Evolutionary conservation across 2,888 invertebrate genomes (phyloP).

Genomic region (Orthonevra nobilis): DNA sequence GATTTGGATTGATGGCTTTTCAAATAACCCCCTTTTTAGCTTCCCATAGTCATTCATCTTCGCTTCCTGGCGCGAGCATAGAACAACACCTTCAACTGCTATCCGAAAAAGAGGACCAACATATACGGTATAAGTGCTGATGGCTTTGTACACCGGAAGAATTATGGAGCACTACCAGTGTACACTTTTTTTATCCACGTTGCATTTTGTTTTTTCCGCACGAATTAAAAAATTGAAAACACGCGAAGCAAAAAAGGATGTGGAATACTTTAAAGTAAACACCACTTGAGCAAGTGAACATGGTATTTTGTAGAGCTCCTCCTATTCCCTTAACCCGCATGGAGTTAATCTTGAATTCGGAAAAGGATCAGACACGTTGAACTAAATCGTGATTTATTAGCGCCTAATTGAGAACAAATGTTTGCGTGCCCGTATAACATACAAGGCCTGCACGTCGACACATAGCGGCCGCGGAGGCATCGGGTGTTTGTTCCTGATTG

Average conservation of each 20-base stretch:
- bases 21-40: too few species aligned
- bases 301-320: not conserved
- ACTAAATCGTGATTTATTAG: slow-evolving; percentile 61
- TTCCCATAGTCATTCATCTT: too few species aligned
- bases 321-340: too few species aligned
- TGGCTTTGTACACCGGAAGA: too few species aligned
- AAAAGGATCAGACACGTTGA: slow-evolving; percentile 18
- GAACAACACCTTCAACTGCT: too few species aligned
- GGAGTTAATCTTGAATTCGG: not conserved
- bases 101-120: too few species aligned
- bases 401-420: slow-evolving; percentile 62
- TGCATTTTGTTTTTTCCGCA: not conserved
- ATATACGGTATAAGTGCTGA: too few species aligned
- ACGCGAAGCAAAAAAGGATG: not conserved
- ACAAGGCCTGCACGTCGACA: slow-evolving; percentile 5
- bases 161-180: slow-evolving; percentile 17
- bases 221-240: not conserved
- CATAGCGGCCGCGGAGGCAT: not conserved
- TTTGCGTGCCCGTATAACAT: slow-evolving; percentile 48
- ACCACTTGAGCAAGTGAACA: slow-evolving; percentile 16
- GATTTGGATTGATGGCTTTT: slow-evolving; percentile 49
- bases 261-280: not conserved
- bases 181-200: slow-evolving; percentile 14
- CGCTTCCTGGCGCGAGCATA: too few species aligned
- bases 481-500: slow-evolving; percentile 1